Evolutionary conservation across 2,888 invertebrate genomes (phyloP), one percentile per base, ranked within the genome.

Genomic region (Agonopterix subpropinquella): DNA sequence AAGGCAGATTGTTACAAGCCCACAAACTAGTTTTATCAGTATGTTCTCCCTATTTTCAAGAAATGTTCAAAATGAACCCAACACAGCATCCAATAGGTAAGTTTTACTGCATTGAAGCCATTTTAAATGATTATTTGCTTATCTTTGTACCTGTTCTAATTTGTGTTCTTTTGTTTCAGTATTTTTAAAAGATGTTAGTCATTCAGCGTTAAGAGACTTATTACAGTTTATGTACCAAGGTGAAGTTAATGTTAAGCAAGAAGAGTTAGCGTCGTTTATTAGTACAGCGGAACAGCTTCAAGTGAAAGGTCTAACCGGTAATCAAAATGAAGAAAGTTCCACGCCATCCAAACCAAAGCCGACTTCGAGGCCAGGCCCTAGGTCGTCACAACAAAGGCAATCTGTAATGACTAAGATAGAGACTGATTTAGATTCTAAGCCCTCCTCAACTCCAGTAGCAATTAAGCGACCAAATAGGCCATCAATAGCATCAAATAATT

Each of bases 161-260:
- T 10, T n/a, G n/a, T 28, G 28, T 28, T 28, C 58, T 54, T 60
- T 78, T 80, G 76, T 87, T 88, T 50, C 79, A 91, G 92, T 92
- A 70, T 92, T 92, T 85, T 84, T 92, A 78, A 92, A 92, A 81
- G 92, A 92, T 79, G 92, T 92, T 63, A 91, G 92, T 83, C 91
- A 92, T 80, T 90, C 91, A 63, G 92, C 92, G 67, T 84, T 92
- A 70, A 90, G 91, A 81, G 92, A 92, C 82, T 89, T 92, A 74
- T 89, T 92, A 81, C 92, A 92, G 74, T 92, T 92, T 82, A 92
- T 92, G 92, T 92, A 92, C 70, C 92, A 92, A 79, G 92, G 92
- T 57, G 92, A 92, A 83, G 92, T 92, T 67, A 92, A 92, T 89
- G 92, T 92, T 67, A 91, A 92, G 78, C 92, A 92, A 83, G 92